Evolutionary conservation across 2,113 vertebrate species (phyloP).

Genomic region (Sceloporus tristichus): DNA sequence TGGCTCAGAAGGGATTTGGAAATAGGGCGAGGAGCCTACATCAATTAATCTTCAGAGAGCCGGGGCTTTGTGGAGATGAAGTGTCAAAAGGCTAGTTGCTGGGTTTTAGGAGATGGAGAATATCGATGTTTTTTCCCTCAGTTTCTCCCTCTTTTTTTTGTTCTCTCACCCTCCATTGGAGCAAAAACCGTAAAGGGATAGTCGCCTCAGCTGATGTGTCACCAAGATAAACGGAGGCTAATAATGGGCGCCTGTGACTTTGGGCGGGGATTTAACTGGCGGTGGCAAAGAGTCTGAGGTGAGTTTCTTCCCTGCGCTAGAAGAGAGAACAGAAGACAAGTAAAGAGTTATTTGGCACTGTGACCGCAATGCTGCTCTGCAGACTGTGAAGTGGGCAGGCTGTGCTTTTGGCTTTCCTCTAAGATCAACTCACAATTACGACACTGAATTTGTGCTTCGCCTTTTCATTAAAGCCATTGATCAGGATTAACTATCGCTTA

Average conservation of each 20-base stretch:
- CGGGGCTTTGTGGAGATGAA: constrained; percentile 69
- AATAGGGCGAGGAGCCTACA: constrained; percentile 77
- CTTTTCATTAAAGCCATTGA: too few species aligned
- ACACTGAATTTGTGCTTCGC: neutral
- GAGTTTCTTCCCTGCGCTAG: neutral
- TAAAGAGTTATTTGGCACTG: neutral
- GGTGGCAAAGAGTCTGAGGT: neutral
- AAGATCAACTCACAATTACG: neutral
- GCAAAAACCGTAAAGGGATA: rapidly evolving
- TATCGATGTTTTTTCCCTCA: constrained; percentile 37
- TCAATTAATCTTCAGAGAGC: constrained; percentile 82
- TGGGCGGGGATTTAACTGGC: neutral
- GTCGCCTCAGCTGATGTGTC: rapidly evolving
- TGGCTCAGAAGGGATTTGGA: constrained; percentile 78
- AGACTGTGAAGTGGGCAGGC: neutral
- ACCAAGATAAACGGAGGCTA: neutral
- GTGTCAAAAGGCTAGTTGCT: constrained; percentile 57
- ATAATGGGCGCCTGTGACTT: neutral
- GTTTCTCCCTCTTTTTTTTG: neutral
- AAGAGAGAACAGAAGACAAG: rapidly evolving
- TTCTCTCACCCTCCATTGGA: constrained; percentile 11
- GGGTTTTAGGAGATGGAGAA: constrained; percentile 53
- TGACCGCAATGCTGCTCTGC: neutral
- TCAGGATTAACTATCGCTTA: too few species aligned
- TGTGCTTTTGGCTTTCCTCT: neutral